Percentiles rank a stretch among this genome's conserved stretches.
phyloP scores from a whole-genome alignment of 2,888 invertebrate genomes.

The Poecilobothrus nobilitatus region DNA sequence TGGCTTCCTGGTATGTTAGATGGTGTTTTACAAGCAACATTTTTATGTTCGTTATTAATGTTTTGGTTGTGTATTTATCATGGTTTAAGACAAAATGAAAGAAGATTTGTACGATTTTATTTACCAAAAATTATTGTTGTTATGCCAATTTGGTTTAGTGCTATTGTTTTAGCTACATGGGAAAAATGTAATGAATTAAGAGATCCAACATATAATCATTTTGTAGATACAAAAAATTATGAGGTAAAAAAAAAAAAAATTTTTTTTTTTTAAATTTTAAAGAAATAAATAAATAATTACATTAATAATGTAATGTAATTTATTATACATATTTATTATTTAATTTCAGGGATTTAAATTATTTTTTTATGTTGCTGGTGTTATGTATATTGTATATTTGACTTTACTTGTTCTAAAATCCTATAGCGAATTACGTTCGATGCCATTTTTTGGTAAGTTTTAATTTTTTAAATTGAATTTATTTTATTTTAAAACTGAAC shows the following conservation, averaged over 20 bases:
- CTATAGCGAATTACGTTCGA: slow-evolving; percentile 87
- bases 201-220: slow-evolving; percentile 90
- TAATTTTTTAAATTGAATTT: background rate
- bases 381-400: slow-evolving; percentile 78
- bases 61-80: slow-evolving; percentile 96
- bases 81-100: slow-evolving; percentile 85
- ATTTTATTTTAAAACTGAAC: too few relatives aligned
- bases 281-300: background rate
- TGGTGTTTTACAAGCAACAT: slow-evolving; percentile 80
- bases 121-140: slow-evolving; percentile 82
- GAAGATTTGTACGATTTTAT: slow-evolving; percentile 79
- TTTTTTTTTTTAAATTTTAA: slow-evolving; percentile 13
- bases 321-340: background rate
- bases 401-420: slow-evolving; percentile 75
- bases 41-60: slow-evolving; percentile 75
- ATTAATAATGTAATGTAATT: too few relatives aligned
- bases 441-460: slow-evolving; percentile 91
- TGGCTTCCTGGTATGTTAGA: slow-evolving; percentile 90
- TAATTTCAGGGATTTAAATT: slow-evolving; percentile 74
- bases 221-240: slow-evolving; percentile 72
- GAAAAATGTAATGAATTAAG: slow-evolving; percentile 78
- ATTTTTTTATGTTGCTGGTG: slow-evolving; percentile 79
- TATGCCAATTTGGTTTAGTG: slow-evolving; percentile 76
- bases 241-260: slow-evolving; percentile 63
- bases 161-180: slow-evolving; percentile 79